phyloP scores from a whole-genome alignment of 2,113 vertebrate genomes.

The Coptodon bakossiorum region DNA sequence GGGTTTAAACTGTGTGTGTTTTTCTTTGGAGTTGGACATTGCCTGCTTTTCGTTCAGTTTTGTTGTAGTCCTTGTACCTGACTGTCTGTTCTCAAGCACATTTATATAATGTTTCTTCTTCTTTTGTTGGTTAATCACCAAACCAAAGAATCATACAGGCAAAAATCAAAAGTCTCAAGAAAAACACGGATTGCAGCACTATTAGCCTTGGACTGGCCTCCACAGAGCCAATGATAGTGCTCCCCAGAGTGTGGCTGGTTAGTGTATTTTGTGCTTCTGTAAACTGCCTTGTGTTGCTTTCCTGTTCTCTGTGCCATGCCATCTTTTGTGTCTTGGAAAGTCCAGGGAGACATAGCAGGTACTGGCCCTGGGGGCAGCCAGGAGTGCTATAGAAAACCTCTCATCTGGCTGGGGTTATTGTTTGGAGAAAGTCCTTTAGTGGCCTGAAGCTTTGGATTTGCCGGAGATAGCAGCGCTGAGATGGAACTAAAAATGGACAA shows the following conservation, averaged over 20 bases:
- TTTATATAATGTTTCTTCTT: background rate
- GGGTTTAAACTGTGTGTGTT: background rate
- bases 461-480: background rate
- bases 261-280: background rate
- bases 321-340: background rate
- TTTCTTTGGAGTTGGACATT: background rate
- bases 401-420: background rate
- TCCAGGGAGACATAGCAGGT: background rate
- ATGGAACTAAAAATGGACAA: slow-evolving; percentile 36
- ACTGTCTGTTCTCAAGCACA: background rate
- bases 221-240: background rate
- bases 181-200: background rate
- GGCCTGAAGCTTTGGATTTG: background rate
- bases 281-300: background rate
- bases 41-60: background rate
- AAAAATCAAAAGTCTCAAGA: background rate
- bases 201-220: background rate
- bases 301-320: background rate
- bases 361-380: background rate
- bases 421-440: background rate
- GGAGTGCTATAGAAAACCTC: background rate
- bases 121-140: background rate
- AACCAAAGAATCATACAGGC: background rate
- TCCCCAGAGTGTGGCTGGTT: background rate
- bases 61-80: background rate